phyloP scores from a whole-genome alignment of 2,888 invertebrate genomes.

The Drosophila emarginata region DNA sequence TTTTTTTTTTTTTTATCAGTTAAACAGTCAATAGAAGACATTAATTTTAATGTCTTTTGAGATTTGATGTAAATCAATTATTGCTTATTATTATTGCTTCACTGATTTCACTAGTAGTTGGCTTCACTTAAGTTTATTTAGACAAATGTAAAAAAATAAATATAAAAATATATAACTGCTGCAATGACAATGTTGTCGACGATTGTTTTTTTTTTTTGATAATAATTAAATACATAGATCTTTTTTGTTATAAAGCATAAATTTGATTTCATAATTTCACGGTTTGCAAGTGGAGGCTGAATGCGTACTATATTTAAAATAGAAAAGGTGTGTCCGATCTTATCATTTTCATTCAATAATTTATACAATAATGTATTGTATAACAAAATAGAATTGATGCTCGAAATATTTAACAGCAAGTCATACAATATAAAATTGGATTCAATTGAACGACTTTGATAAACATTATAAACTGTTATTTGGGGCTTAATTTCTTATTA shows the following conservation, averaged over 20 bases:
- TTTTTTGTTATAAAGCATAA: too few species aligned
- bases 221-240: too few species aligned
- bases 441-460: neutral
- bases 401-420: neutral
- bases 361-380: constrained; percentile 1
- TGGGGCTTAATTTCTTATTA: neutral
- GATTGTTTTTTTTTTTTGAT: too few species aligned
- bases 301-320: neutral
- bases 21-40: neutral
- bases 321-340: neutral
- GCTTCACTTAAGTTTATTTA: too few species aligned
- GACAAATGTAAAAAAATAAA: too few species aligned
- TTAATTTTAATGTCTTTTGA: too few species aligned
- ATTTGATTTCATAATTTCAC: neutral
- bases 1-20: neutral
- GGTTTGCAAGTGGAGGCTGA: neutral
- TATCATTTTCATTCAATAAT: neutral
- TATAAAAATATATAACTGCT: too few species aligned
- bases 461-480: neutral
- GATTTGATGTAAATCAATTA: too few species aligned
- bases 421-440: neutral
- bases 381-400: neutral
- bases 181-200: too few species aligned
- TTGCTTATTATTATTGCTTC: too few species aligned
- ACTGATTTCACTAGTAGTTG: too few species aligned